phyloP scores from a whole-genome alignment of 2,797 vertebrate species.

The Acanthurus tractus region DNA sequence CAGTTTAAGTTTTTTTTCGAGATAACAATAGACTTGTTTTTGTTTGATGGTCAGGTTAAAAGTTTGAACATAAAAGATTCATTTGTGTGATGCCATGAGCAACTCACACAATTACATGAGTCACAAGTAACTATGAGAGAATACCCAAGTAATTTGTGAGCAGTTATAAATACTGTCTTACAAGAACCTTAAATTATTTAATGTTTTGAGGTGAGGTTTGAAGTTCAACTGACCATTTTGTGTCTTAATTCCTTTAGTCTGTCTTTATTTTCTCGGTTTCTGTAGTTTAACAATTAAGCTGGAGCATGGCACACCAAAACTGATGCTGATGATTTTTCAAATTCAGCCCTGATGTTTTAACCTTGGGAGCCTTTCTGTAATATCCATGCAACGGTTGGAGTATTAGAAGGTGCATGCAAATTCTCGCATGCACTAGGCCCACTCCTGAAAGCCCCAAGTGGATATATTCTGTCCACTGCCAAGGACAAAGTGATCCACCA shows the following conservation, averaged over 20 bases:
- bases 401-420: background rate
- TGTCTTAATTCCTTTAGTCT: background rate
- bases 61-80: conserved; percentile 2
- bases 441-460: conserved; percentile 18
- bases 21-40: background rate
- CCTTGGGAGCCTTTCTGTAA: background rate
- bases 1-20: conserved; percentile 10
- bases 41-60: conserved; percentile 16
- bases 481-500: conserved; percentile 68
- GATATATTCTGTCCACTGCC: conserved; percentile 50
- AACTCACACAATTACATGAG: background rate
- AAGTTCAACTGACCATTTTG: conserved; percentile 31
- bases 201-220: conserved; percentile 19
- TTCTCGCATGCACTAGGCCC: conserved; percentile 4
- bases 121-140: background rate
- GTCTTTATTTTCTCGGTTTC: conserved; percentile 23
- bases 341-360: background rate
- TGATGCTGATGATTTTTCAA: conserved; percentile 33
- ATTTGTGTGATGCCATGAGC: background rate
- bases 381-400: background rate
- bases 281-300: conserved; percentile 40
- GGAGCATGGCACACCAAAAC: conserved; percentile 14
- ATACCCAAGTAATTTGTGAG: background rate
- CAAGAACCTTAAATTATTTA: conserved; percentile 33
- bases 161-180: conserved; percentile 13